Evolutionary conservation across 1,140 invertebrate genomes (phyloP).

Genomic region (Thalassaphorura encarpata): DNA sequence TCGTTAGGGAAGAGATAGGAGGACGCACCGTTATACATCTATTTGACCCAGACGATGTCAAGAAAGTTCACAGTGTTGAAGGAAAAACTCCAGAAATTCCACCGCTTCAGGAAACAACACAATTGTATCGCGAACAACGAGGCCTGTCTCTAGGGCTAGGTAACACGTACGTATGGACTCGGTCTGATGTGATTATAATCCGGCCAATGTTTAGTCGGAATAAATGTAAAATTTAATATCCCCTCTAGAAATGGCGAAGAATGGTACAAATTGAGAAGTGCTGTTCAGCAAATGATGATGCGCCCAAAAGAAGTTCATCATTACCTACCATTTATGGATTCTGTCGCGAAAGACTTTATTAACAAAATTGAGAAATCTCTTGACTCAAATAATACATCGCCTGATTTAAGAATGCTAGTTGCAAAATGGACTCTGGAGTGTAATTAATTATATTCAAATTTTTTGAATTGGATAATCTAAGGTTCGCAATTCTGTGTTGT

Average conservation of each 20-base stretch:
- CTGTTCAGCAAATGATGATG: constrained; percentile 42
- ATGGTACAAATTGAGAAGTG: constrained; percentile 42
- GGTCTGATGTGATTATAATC: background rate
- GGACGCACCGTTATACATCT: constrained; percentile 35
- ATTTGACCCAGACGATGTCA: constrained; percentile 38
- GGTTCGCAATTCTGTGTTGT: background rate
- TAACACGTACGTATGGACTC: constrained; percentile 45
- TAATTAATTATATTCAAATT: constrained; percentile 31
- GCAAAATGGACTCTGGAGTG: constrained; percentile 40
- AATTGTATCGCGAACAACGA: constrained; percentile 42
- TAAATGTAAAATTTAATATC: constrained; percentile 2
- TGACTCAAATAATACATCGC: constrained; percentile 16
- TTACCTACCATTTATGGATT: constrained; percentile 40
- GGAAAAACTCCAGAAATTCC: constrained; percentile 42
- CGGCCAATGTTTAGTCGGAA: background rate
- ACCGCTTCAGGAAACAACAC: constrained; percentile 43
- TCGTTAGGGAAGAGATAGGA: constrained; percentile 36
- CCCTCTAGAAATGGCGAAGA: constrained; percentile 42
- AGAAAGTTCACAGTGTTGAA: constrained; percentile 38
- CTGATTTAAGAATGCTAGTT: constrained; percentile 32
- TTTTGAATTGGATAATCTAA: background rate
- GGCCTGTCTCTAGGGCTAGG: constrained; percentile 45
- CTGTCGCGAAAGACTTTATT: constrained; percentile 39
- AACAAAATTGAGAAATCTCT: constrained; percentile 31
- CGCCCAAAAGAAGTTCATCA: constrained; percentile 39